Evolutionary conservation across 2,888 invertebrate genomes (phyloP), one percentile per base, ranked within the genome.

Genomic region (Lithophane leautieri): DNA sequence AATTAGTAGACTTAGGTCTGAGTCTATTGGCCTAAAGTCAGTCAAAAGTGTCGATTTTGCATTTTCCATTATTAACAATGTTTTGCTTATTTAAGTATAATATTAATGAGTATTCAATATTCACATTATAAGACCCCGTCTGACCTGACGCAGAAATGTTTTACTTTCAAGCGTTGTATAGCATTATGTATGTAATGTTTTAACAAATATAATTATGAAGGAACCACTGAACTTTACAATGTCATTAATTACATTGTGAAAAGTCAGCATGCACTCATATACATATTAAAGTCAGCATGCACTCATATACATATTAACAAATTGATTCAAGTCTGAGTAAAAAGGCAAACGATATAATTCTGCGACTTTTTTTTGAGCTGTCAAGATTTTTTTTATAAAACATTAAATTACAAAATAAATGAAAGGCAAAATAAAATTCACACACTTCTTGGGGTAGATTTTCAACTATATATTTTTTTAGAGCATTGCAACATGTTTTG

Each of bases 71-170:
- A 50, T 47, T 42, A 14, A 52, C 8, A 54, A 62, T 70, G 47
- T 19, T 28, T 62, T 22, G 47, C 12, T 14, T 34, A 22, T 25
- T 34, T 40, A 65, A 19, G n/a, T 56, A 58, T 47, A 66, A n/a
- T n/a, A n/a, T n/a, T n/a, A n/a, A 9, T 52, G 9, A 34, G 14
- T 47, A 68, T 52, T 61, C 25, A 62, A 65, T 76, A 76, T 76
- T 65, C 68, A 79, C n/a, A 40, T n/a, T 22, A n/a, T 11, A 47
- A 40, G 68, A 78, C 60, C 58, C 47, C 47, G 14, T 28, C 40
- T 76, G 79, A 79, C 82, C 76, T 50, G 28, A 60, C 19, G 28
- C 34, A 73, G 28, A 54, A 65, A 60, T 71, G 16, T 22, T 54
- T 66, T 50, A 69, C 63, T 60, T 70, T 34, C 14, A 25, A 11